Percentiles rank a stretch among this genome's conserved stretches.
phyloP scores from a whole-genome alignment of 2,797 vertebrate genomes.

The Rhinichthys osculus region DNA sequence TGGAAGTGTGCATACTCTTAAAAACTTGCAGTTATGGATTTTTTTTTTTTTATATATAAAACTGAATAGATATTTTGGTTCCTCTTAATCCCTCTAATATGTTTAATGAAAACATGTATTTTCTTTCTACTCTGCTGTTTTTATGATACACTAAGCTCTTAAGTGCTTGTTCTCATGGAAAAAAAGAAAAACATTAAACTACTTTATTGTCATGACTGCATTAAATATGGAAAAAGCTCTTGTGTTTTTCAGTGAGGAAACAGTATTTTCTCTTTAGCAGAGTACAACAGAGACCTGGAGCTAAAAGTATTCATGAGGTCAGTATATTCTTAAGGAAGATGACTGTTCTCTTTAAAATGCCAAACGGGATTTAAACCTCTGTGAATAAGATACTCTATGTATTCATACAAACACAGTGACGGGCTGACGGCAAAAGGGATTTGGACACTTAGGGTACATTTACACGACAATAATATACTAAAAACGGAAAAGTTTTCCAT shows the following conservation, averaged over 20 bases:
- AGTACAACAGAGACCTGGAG: background rate
- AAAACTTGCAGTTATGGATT: constrained; percentile 20
- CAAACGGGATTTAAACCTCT: background rate
- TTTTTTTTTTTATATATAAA: background rate
- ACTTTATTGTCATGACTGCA: constrained; percentile 24
- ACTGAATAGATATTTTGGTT: constrained; percentile 38
- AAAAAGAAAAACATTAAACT: background rate
- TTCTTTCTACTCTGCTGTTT: constrained; percentile 33
- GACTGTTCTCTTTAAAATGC: background rate
- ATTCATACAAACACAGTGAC: background rate
- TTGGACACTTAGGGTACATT: background rate
- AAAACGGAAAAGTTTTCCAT: no score
- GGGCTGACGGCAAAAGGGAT: background rate
- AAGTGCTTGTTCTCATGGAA: constrained; percentile 1
- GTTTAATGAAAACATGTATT: constrained; percentile 33
- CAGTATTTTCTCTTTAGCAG: constrained; percentile 15
- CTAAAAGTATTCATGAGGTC: background rate
- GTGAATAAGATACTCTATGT: background rate
- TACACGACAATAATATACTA: no score
- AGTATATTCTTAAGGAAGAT: background rate
- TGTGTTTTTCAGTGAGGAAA: constrained; percentile 36
- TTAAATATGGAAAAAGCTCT: constrained; percentile 31
- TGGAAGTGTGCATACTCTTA: constrained; percentile 23
- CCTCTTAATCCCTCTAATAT: constrained; percentile 44
- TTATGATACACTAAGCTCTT: constrained; percentile 17